phyloP scores from a whole-genome alignment of 2,888 invertebrate species.

The Hermaeophaga mercurialis region DNA sequence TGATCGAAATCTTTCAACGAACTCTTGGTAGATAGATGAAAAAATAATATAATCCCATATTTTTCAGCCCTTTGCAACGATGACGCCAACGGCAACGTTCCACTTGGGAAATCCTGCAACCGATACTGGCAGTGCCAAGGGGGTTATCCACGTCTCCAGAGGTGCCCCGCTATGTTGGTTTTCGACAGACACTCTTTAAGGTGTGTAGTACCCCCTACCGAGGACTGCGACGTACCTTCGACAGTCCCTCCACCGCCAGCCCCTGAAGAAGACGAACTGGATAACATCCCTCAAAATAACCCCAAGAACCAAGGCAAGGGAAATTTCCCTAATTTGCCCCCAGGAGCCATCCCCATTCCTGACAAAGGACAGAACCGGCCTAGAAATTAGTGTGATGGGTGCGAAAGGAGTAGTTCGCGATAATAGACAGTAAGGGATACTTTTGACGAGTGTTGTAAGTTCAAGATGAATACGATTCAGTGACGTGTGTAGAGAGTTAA shows the following conservation, averaged over 20 bases:
- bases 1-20: no score
- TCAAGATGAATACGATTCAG: neutral
- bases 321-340: conserved; percentile 52
- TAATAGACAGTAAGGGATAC: neutral
- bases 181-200: conserved; percentile 81
- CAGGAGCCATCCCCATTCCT: conserved; percentile 55
- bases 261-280: conserved; percentile 57
- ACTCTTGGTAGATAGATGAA: no score
- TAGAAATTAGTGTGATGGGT: conserved; percentile 31
- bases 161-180: conserved; percentile 89
- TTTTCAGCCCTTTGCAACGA: conserved; percentile 86
- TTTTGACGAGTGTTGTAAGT: neutral
- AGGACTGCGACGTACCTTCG: conserved; percentile 85
- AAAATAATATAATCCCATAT: neutral
- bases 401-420: no score
- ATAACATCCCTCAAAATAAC: conserved; percentile 52
- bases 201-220: conserved; percentile 88
- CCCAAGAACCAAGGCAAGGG: conserved; percentile 42
- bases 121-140: conserved; percentile 95
- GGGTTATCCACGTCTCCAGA: conserved; percentile 87
- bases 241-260: conserved; percentile 71
- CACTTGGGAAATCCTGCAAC: conserved; percentile 90
- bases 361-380: conserved; percentile 43
- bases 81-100: conserved; percentile 89
- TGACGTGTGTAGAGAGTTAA: neutral